These are phyloP conservation scores for Chromis chromis DNA, from an alignment of 2,797 vertebrate species.

Conservation along the genomic window DNA sequence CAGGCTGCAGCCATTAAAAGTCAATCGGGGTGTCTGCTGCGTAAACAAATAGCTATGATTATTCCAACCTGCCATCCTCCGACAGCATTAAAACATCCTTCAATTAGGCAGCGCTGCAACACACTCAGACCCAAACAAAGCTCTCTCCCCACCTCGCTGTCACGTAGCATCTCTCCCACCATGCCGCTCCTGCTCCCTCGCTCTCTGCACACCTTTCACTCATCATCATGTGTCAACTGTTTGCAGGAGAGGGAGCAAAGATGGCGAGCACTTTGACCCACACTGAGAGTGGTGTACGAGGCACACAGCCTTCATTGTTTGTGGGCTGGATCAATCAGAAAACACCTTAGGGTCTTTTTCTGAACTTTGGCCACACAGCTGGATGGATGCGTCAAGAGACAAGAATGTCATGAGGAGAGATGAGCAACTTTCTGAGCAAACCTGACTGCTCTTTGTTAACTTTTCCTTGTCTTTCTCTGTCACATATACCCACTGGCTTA, in stretches of 20 bases:
- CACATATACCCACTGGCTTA: background rate
- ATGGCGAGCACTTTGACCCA: conserved; percentile 77
- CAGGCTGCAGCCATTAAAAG: conserved; percentile 84
- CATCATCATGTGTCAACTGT: conserved; percentile 82
- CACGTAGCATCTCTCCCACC: conserved; percentile 57
- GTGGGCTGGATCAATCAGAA: conserved; percentile 71
- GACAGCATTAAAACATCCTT: conserved; percentile 83
- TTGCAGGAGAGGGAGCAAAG: conserved; percentile 76
- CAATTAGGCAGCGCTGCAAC: conserved; percentile 78
- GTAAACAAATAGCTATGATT: conserved; percentile 87
- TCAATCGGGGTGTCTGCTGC: conserved; percentile 80
- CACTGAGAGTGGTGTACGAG: conserved; percentile 43
- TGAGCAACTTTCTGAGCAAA: conserved; percentile 42
- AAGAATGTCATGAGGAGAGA: conserved; percentile 39
- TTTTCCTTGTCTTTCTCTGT: background rate
- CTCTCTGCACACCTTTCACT: conserved; percentile 75
- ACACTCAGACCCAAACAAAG: conserved; percentile 75
- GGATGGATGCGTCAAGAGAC: conserved; percentile 40
- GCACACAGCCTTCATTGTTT: conserved; percentile 79
- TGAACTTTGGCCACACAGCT: conserved; percentile 74
- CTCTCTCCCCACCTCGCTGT: conserved; percentile 56
- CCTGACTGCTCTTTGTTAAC: background rate
- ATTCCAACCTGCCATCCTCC: conserved; percentile 82
- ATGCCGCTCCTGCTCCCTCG: conserved; percentile 34
- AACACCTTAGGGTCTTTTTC: conserved; percentile 75